phyloP scores from a whole-genome alignment of 2,113 vertebrate genomes.

The Prochilodus magdalenae region DNA sequence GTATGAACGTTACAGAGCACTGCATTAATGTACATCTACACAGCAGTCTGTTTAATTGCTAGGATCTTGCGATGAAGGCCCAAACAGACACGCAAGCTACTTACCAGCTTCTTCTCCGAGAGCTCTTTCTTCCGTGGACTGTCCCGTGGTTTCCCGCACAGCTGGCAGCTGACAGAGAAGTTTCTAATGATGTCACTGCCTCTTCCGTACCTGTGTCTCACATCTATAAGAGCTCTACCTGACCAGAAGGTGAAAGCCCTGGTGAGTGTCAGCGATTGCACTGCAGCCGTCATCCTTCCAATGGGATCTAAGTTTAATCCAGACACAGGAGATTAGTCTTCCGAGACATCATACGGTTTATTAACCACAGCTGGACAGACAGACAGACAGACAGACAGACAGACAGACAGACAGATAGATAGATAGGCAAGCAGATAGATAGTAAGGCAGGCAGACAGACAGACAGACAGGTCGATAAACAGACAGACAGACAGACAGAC shows the following conservation, averaged over 20 bases:
- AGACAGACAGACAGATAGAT: too few relatives aligned
- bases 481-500: too few relatives aligned
- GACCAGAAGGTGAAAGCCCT: background rate
- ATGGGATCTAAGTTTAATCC: background rate
- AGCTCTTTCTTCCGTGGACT: background rate
- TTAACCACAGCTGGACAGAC: too few relatives aligned
- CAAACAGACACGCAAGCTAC: background rate
- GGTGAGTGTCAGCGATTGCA: background rate
- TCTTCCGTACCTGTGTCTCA: background rate
- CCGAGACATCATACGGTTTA: background rate
- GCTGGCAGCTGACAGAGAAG: background rate
- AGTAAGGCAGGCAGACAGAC: too few relatives aligned
- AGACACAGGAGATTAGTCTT: too few relatives aligned
- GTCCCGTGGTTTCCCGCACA: background rate
- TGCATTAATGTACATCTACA: too few relatives aligned
- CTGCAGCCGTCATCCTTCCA: background rate
- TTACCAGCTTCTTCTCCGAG: slow-evolving; percentile 51
- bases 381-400: too few relatives aligned
- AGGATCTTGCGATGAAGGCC: too few relatives aligned
- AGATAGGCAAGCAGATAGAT: too few relatives aligned
- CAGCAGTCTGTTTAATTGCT: too few relatives aligned
- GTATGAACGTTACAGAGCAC: too few relatives aligned
- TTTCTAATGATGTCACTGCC: background rate
- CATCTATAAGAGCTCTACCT: background rate
- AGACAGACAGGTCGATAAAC: too few relatives aligned